These are phyloP conservation scores for Oligia latruncula DNA, from an alignment of 2,888 invertebrate species.

Conservation along the genomic window DNA sequence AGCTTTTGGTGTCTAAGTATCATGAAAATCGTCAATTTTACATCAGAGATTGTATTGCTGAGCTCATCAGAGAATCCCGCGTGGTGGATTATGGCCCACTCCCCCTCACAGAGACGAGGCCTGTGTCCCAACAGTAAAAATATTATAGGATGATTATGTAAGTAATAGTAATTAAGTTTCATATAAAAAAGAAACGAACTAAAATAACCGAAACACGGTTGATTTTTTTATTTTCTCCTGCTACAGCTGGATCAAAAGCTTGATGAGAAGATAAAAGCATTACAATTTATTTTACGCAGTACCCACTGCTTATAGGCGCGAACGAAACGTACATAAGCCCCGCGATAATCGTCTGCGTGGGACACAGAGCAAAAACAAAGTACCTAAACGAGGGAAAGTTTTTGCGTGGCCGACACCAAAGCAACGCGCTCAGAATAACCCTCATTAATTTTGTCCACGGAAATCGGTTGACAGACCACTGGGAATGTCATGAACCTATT, in stretches of 20 bases:
- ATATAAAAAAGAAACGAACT: not conserved
- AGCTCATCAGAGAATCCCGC: too few species aligned
- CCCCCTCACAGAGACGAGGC: not conserved
- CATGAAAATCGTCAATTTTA: not conserved
- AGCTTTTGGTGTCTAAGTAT: not conserved
- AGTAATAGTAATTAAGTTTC: not conserved
- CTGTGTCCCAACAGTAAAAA: not conserved
- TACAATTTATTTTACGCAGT: constrained; percentile 59
- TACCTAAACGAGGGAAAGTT: constrained; percentile 69
- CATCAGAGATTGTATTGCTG: too few species aligned
- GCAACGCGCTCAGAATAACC: constrained; percentile 69
- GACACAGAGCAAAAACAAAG: constrained; percentile 67
- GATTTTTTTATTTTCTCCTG: not conserved
- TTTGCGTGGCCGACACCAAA: constrained; percentile 70
- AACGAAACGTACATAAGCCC: constrained; percentile 63
- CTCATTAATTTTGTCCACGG: constrained; percentile 74
- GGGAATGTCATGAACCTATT: constrained; percentile 64
- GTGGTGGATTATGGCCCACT: not conserved
- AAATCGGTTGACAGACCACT: constrained; percentile 74
- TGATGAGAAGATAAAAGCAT: constrained; percentile 53
- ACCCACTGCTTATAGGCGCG: constrained; percentile 49
- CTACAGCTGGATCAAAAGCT: constrained; percentile 33
- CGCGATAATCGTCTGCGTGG: constrained; percentile 64
- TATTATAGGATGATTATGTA: not conserved
- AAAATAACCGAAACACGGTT: not conserved